A percentile compares a stretch with the other conserved stretches of the same genome.
phyloP scores from a whole-genome alignment of 2,888 invertebrate genomes.

The Lepidochrysops patricia region DNA sequence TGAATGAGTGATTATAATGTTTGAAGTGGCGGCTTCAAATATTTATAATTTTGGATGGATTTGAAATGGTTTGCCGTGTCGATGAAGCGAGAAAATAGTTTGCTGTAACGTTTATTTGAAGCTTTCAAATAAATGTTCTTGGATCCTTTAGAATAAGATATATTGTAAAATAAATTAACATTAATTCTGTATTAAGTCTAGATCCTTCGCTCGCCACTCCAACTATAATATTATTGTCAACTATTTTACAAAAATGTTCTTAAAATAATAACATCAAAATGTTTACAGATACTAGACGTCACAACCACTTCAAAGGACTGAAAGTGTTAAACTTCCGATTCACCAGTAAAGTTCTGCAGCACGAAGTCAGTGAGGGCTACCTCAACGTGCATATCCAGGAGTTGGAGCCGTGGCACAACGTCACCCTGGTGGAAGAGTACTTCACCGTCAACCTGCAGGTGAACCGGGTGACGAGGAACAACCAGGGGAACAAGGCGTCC shows the following conservation, averaged over 20 bases:
- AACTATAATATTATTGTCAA: background rate
- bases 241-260: background rate
- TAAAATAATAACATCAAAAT: background rate
- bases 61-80: constrained; percentile 8
- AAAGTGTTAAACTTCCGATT: constrained; percentile 83
- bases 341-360: constrained; percentile 80
- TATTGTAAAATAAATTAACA: no score
- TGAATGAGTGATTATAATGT: constrained; percentile 35
- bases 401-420: constrained; percentile 47
- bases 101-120: constrained; percentile 4
- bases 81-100: constrained; percentile 12
- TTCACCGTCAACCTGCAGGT: constrained; percentile 56
- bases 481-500: constrained; percentile 55
- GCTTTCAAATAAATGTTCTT: background rate
- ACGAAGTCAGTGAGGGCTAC: constrained; percentile 79
- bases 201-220: background rate
- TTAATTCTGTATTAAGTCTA: background rate
- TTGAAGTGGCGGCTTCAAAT: constrained; percentile 58
- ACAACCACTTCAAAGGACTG: constrained; percentile 79
- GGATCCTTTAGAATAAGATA: no score
- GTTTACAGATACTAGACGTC: constrained; percentile 76
- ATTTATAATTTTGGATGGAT: constrained; percentile 23
- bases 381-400: constrained; percentile 80
- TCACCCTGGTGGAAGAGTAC: constrained; percentile 46
- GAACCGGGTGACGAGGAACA: constrained; percentile 56